phyloP scores from a whole-genome alignment of 2,113 vertebrate species.

The Rhinoptilus africanus region DNA sequence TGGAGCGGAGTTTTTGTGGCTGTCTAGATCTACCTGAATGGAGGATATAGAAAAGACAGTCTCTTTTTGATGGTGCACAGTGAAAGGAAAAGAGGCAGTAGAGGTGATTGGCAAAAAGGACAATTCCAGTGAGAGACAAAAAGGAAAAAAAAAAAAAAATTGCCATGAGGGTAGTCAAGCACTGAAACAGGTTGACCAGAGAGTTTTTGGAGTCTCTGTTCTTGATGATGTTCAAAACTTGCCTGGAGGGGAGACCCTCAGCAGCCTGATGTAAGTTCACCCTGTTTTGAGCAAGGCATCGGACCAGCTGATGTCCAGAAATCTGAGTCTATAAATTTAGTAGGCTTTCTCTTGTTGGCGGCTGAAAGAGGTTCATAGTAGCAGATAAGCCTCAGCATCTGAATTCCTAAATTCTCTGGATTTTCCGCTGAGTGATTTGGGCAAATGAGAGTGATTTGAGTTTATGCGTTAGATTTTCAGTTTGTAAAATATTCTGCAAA shows the following conservation, averaged over 20 bases:
- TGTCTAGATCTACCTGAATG: neutral
- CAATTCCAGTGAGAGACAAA: neutral
- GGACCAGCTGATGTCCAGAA: neutral
- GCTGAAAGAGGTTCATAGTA: neutral
- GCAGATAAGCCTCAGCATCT: neutral
- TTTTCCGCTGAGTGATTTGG: neutral
- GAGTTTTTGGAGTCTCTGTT: neutral
- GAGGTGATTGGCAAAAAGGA: neutral
- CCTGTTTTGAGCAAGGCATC: neutral
- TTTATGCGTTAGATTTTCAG: neutral
- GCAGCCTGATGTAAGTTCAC: neutral
- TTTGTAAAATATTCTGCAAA: neutral
- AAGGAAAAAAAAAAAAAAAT: neutral
- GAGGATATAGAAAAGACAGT: neutral
- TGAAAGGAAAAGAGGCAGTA: neutral
- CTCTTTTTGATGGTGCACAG: neutral
- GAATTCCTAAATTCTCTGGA: neutral
- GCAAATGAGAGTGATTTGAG: neutral
- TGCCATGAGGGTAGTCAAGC: neutral
- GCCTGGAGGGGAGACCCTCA: neutral
- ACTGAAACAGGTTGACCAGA: neutral
- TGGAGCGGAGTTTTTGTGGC: neutral
- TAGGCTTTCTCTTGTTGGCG: neutral
- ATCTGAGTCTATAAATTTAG: neutral
- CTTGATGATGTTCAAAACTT: neutral